phyloP scores from a whole-genome alignment of 1,140 invertebrate species.

The Rhynchophorus ferrugineus region DNA sequence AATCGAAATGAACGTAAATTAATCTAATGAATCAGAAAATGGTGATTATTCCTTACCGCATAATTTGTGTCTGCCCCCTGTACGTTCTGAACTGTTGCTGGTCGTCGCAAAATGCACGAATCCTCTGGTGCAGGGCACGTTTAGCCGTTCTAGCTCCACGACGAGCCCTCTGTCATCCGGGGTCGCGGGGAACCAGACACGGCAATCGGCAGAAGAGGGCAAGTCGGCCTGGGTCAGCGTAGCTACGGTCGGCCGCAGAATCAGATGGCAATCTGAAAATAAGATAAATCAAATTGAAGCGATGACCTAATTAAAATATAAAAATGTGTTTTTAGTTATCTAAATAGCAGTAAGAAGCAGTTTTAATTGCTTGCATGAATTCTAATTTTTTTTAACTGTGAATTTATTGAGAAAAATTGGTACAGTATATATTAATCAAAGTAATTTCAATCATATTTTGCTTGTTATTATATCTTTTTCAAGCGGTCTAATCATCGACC shows the following conservation, averaged over 20 bases:
- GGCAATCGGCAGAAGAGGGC: conserved; percentile 36
- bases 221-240: conserved; percentile 34
- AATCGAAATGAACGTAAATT: no score
- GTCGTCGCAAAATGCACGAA: conserved; percentile 46
- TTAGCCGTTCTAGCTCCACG: conserved; percentile 51
- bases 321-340: background rate
- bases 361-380: no score
- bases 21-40: no score
- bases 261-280: conserved; percentile 40
- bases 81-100: conserved; percentile 27
- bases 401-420: no score
- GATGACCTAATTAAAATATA: conserved; percentile 6
- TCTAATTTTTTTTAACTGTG: no score
- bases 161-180: conserved; percentile 44
- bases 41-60: conserved; percentile 18
- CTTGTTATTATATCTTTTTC: no score
- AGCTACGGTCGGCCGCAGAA: conserved; percentile 31
- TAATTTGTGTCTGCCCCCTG: conserved; percentile 10
- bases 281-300: no score
- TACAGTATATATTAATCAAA: no score
- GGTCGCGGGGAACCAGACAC: conserved; percentile 40
- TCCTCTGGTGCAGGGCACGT: conserved; percentile 53
- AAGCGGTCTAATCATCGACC: no score
- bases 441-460: no score
- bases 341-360: no score